Evolutionary conservation across 2,797 vertebrate species (phyloP).

Genomic region (Amblyraja radiata): DNA sequence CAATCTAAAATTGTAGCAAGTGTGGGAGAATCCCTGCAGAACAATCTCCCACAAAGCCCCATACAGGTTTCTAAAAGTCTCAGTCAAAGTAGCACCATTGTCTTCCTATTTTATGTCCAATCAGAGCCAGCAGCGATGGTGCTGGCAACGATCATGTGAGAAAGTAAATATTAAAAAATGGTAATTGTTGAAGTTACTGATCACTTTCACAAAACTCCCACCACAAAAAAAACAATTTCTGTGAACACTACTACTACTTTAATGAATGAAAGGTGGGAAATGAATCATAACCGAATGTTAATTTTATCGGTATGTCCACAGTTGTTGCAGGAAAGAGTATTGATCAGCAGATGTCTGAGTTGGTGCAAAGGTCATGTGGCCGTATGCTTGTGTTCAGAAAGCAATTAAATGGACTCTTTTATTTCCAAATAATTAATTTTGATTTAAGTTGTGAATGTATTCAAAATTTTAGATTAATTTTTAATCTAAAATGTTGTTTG

Average conservation of each 20-base stretch:
- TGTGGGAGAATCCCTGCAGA: neutral
- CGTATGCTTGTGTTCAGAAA: neutral
- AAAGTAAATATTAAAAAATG: neutral
- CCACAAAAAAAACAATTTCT: neutral
- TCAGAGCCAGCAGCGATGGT: neutral
- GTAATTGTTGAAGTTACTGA: neutral
- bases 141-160: neutral
- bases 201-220: neutral
- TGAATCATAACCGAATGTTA: neutral
- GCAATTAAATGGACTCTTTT: neutral
- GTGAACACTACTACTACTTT: neutral
- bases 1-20: neutral
- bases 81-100: neutral
- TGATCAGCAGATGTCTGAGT: neutral
- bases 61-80: neutral
- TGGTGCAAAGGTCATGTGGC: neutral
- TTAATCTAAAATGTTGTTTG: neutral
- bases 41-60: neutral
- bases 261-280: neutral
- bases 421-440: neutral
- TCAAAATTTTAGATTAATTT: neutral
- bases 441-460: neutral
- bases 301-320: neutral
- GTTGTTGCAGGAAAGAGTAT: neutral
- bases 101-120: neutral